A percentile compares a stretch with the other conserved stretches of the same genome.
phyloP scores from a whole-genome alignment of 2,888 invertebrate species.

The Agrotis segetum region DNA sequence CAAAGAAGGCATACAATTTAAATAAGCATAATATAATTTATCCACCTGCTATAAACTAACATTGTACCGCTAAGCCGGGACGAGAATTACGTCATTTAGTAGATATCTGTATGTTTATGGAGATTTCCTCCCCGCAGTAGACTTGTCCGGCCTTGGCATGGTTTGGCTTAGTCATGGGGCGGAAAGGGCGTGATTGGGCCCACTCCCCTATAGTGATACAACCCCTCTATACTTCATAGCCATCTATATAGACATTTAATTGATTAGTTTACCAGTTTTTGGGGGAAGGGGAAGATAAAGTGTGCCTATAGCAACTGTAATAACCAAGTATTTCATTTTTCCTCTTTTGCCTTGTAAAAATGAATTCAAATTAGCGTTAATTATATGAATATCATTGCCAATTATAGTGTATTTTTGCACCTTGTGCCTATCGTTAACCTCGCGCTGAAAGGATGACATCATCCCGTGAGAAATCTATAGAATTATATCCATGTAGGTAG shows the following conservation, averaged over 20 bases:
- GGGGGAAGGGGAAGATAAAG: background rate
- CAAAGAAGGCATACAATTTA: background rate
- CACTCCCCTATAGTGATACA: slow-evolving; percentile 30
- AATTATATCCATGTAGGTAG: slow-evolving; percentile 63
- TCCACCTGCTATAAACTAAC: slow-evolving; percentile 17
- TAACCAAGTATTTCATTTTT: background rate
- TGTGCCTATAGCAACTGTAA: slow-evolving; percentile 8
- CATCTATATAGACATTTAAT: slow-evolving; percentile 4
- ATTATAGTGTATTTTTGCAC: slow-evolving; percentile 31
- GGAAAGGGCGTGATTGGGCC: slow-evolving; percentile 51
- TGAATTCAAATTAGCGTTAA: background rate
- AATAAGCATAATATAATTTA: background rate
- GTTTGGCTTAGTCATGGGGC: slow-evolving; percentile 52
- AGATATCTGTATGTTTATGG: slow-evolving; percentile 39
- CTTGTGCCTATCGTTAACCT: slow-evolving; percentile 58
- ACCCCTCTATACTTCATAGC: background rate
- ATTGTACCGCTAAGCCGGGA: slow-evolving; percentile 24
- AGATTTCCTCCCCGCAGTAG: slow-evolving; percentile 56
- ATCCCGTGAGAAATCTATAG: slow-evolving; percentile 83
- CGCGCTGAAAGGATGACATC: slow-evolving; percentile 85
- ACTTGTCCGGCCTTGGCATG: slow-evolving; percentile 65
- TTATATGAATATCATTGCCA: slow-evolving; percentile 17
- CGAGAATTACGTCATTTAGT: slow-evolving; percentile 49
- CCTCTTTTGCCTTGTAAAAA: background rate
- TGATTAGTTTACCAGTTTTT: slow-evolving; percentile 21